A percentile compares a stretch with the other conserved stretches of the same genome.
Conservation (phyloP, 1,140 invertebrate species). For the Pachyrhynchus sulphureomaculatus region DNA sequence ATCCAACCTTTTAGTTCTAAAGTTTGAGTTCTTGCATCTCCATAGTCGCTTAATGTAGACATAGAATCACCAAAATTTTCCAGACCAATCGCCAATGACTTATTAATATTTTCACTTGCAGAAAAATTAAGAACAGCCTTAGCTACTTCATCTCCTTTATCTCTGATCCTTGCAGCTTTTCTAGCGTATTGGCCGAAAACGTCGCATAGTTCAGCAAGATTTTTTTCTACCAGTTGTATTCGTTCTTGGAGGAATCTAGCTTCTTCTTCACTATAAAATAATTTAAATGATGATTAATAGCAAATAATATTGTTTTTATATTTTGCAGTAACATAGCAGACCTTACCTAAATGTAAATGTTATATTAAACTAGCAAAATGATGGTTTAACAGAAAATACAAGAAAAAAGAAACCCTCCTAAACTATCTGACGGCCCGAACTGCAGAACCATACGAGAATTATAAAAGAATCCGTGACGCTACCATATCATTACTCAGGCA, state of each 20-base stretch:
- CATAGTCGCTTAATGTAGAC: constrained; percentile 68
- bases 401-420: no score
- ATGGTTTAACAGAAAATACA: no score
- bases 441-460: no score
- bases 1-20: constrained; percentile 56
- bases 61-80: constrained; percentile 65
- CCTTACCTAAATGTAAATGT: no score
- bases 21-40: constrained; percentile 68
- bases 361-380: no score
- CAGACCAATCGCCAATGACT: constrained; percentile 62
- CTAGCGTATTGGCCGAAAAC: constrained; percentile 65
- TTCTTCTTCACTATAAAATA: constrained; percentile 60
- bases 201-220: constrained; percentile 67
- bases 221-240: constrained; percentile 66
- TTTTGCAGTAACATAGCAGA: no score
- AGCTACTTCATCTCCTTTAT: constrained; percentile 68
- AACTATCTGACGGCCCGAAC: no score
- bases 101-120: constrained; percentile 68
- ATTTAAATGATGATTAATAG: no score
- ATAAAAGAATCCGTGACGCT: no score
- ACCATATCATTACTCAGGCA: no score
- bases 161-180: constrained; percentile 69
- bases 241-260: constrained; percentile 72
- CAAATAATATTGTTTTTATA: no score
- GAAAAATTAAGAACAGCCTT: constrained; percentile 65